A percentile compares a stretch with the other conserved stretches of the same genome.
These are phyloP conservation scores for Arvicanthis niloticus DNA, from an alignment of 2,113 vertebrate species.

Conservation along the genomic window DNA sequence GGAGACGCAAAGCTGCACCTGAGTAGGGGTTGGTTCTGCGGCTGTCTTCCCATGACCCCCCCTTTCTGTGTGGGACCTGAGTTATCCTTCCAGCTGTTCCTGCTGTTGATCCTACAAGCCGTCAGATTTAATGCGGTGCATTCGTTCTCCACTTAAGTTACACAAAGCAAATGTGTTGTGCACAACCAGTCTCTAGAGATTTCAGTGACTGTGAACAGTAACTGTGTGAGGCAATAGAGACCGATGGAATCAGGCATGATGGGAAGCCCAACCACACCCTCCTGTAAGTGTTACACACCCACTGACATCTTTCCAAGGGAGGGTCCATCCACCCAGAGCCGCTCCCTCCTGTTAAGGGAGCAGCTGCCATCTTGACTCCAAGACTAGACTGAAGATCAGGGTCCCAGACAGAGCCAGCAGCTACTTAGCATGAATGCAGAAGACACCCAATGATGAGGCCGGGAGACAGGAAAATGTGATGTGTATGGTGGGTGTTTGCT, in stretches of 20 bases:
- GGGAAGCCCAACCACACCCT: not conserved
- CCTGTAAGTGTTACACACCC: not conserved
- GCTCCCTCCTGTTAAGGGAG: not conserved
- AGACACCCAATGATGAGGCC: not conserved
- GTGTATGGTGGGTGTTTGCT: not conserved
- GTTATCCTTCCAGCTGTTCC: not conserved
- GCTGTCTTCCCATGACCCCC: not conserved
- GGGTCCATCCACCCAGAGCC: not conserved
- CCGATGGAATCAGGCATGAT: not conserved
- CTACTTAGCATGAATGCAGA: not conserved
- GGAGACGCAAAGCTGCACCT: not conserved
- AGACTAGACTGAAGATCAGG: not conserved
- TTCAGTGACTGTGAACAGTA: not conserved
- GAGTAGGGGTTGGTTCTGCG: not conserved
- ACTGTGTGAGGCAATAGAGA: not conserved
- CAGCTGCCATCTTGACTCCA: not conserved
- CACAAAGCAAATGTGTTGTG: not conserved
- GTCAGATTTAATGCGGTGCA: not conserved
- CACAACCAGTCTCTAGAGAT: not conserved
- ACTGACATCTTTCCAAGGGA: conserved; percentile 8
- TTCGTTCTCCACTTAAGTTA: not conserved
- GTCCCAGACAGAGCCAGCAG: not conserved
- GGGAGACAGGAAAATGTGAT: no score
- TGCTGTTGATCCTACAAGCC: not conserved
- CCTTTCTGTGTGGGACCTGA: not conserved